Conservation (phyloP, 2,888 invertebrate species). For the Leuctra nigra region DNA sequence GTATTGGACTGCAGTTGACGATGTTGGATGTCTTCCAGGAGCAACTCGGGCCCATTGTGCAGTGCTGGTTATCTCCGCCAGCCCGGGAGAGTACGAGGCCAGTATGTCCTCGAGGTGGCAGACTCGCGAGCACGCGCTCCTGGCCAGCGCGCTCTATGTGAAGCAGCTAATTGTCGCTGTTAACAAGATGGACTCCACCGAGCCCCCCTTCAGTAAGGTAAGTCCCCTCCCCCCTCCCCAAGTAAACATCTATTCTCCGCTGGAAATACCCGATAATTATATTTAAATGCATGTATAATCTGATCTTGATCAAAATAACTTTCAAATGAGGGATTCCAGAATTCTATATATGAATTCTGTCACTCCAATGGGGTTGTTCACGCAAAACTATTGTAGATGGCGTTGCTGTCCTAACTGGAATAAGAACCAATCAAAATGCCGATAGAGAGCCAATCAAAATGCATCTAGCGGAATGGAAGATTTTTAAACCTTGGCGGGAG, state of each 20-base stretch:
- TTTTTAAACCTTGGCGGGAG: too few relatives aligned
- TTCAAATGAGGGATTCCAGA: too few relatives aligned
- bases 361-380: too few relatives aligned
- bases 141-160: constrained; percentile 91
- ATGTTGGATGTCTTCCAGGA: constrained; percentile 6
- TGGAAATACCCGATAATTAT: neutral
- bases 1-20: too few relatives aligned
- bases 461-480: too few relatives aligned
- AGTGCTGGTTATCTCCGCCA: constrained; percentile 96
- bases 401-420: too few relatives aligned
- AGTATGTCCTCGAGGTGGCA: constrained; percentile 99
- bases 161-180: constrained; percentile 99
- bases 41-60: constrained; percentile 95
- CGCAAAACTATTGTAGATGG: too few relatives aligned
- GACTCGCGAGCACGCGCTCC: constrained; percentile 96
- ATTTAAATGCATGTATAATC: constrained; percentile 5
- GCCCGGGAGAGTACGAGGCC: constrained; percentile 99
- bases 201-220: constrained; percentile 90
- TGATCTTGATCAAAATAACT: neutral
- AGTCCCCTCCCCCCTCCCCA: neutral
- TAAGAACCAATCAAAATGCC: too few relatives aligned
- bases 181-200: constrained; percentile 99
- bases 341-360: too few relatives aligned
- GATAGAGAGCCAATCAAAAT: too few relatives aligned
- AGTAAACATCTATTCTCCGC: neutral